These are phyloP conservation scores for Polypedilum vanderplanki DNA, from an alignment of 1,140 invertebrate species.

Conservation along the genomic window DNA sequence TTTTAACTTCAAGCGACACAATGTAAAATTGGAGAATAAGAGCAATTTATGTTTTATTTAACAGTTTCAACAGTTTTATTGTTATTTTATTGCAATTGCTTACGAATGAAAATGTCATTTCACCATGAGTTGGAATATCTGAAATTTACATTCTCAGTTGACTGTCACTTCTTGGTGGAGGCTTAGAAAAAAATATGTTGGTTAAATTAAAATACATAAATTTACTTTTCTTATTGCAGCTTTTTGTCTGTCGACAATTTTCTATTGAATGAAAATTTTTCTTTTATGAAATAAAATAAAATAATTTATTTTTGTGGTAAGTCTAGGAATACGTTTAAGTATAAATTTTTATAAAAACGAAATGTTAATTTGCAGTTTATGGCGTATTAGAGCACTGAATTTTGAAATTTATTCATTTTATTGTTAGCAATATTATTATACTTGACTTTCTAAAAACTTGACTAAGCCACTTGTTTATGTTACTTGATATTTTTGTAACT, in stretches of 20 bases:
- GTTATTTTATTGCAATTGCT: slow-evolving; percentile 25
- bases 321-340: no score
- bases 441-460: no score
- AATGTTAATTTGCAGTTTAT: no score
- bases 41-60: slow-evolving; percentile 28
- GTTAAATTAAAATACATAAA: neutral
- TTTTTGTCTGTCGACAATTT: neutral
- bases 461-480: no score
- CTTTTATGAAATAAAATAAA: no score
- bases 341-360: no score
- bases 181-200: neutral
- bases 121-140: neutral
- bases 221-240: neutral
- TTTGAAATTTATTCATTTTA: no score
- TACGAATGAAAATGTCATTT: slow-evolving; percentile 25
- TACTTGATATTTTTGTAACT: no score
- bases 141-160: neutral
- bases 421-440: no score
- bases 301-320: no score
- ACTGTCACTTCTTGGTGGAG: neutral
- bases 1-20: slow-evolving; percentile 1
- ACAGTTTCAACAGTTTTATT: slow-evolving; percentile 27
- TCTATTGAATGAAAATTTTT: neutral
- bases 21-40: slow-evolving; percentile 23
- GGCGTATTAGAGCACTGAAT: no score